A percentile compares a stretch with the other conserved stretches of the same genome.
Evolutionary conservation across 2,888 invertebrate species (phyloP).

Genomic region (Acanthosepion esculentum): DNA sequence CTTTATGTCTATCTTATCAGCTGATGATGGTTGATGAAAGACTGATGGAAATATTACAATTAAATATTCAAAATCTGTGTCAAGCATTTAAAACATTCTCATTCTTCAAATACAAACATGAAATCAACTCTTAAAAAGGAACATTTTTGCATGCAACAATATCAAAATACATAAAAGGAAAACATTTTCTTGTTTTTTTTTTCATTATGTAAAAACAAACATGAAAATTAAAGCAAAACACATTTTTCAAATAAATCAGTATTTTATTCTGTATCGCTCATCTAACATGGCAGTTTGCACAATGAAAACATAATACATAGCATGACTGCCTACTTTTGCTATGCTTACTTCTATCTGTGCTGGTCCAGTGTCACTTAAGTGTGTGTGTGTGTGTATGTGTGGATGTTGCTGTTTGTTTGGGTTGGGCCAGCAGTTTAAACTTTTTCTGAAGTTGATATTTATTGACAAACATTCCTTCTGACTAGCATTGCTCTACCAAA

Average conservation of each 20-base stretch:
- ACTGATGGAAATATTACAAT: too few species aligned
- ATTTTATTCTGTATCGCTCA: slow-evolving; percentile 33
- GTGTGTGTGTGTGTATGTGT: not conserved
- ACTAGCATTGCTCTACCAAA: slow-evolving; percentile 25
- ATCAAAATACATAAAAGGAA: too few species aligned
- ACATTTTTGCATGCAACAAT: too few species aligned
- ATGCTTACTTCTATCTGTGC: not conserved
- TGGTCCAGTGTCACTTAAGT: not conserved
- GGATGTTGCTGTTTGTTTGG: not conserved
- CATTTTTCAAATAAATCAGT: not conserved
- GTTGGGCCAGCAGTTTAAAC: slow-evolving; percentile 14
- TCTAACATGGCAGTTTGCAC: slow-evolving; percentile 33
- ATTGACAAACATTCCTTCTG: slow-evolving; percentile 25
- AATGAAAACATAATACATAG: not conserved
- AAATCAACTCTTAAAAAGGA: too few species aligned
- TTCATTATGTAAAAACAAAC: not conserved
- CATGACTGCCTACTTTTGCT: slow-evolving; percentile 23
- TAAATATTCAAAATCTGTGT: too few species aligned
- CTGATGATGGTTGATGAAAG: too few species aligned
- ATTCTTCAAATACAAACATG: too few species aligned
- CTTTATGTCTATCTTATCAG: too few species aligned
- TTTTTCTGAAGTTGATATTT: slow-evolving; percentile 9
- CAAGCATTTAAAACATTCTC: too few species aligned
- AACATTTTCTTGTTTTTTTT: too few species aligned
- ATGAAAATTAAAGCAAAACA: slow-evolving; percentile 9